Base-by-base conservation (phyloP, 2,888 invertebrate genomes). In the Cheilosia grossa region DNA sequence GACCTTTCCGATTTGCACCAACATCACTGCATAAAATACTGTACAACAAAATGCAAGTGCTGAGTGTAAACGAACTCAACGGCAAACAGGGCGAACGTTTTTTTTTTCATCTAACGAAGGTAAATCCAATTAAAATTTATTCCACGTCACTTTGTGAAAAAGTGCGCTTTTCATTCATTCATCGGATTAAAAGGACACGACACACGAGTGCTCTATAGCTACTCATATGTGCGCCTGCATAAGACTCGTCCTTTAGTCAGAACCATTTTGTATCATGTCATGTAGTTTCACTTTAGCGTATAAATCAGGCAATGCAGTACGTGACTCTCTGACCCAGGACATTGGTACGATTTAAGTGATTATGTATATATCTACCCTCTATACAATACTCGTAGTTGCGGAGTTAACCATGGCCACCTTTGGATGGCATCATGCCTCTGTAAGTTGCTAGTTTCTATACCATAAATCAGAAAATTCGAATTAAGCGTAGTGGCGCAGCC, bases 81-180 rank as follows among this genome's bases (percentile, higher is more conserved):
- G 42, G 58, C n/a, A 70, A 37, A 70, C 10, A 67, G 61, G 74
- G 53, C 47, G 53, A 80, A 73, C 19, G 40, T 51, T 56, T 51
- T 24, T 47, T 21, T 73, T 69, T 49, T 4, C 1, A 47, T 61
- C 53, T 75, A 79, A 72, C 79, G 66, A 75, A 70, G 37, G 33
- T 59, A 80, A 66, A 85, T 85, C 83, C 83, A 85, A 85, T 85
- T 85, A 85, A 85, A 85, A 85, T 85, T 70, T 70, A 42, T 51
- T 33, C 54, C 49, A 64, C 54, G 80, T 70, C 83, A 75, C 70
- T 75, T 70, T 74, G 64, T 75, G 75, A 47, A 47, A 78, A 69
- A 74, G 53, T 69, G 44, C 58, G 42, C 80, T 58, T 58, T 69
- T 69, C 72, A 80, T 77, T 64, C 81, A 82, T 69, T 72, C 80